Conservation (phyloP, 1,140 invertebrate genomes). For the Hydropsyche tenuis region DNA sequence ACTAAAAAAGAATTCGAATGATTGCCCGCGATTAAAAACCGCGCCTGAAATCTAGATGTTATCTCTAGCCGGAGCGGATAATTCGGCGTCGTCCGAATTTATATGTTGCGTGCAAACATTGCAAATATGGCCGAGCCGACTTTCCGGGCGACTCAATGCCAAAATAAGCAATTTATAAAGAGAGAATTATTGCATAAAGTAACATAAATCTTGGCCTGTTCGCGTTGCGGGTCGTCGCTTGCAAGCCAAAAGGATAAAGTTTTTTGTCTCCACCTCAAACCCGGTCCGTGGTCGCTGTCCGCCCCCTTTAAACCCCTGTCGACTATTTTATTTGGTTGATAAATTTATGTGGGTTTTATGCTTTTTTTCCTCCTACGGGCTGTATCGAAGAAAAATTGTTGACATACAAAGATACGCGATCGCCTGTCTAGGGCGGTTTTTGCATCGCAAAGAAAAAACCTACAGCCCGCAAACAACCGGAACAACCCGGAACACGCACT, state of each 20-base stretch:
- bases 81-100: too few relatives aligned
- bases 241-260: constrained; percentile 48
- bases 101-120: background rate
- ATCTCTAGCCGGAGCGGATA: too few relatives aligned
- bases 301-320: constrained; percentile 43
- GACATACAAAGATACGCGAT: background rate
- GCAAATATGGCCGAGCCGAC: background rate
- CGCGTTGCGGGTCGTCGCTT: constrained; percentile 46
- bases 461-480: background rate
- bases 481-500: background rate
- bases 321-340: constrained; percentile 44
- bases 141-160: constrained; percentile 37
- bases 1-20: too few relatives aligned
- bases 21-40: too few relatives aligned
- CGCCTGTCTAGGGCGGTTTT: background rate
- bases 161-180: constrained; percentile 51
- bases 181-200: constrained; percentile 50
- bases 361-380: constrained; percentile 16
- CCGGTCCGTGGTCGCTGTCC: too few relatives aligned
- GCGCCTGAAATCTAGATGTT: too few relatives aligned
- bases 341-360: constrained; percentile 39
- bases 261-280: constrained; percentile 39
- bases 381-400: constrained; percentile 29
- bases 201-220: constrained; percentile 48
- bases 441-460: constrained; percentile 3